phyloP scores from a whole-genome alignment of 2,888 invertebrate genomes.

The Acrocera orbiculus region DNA sequence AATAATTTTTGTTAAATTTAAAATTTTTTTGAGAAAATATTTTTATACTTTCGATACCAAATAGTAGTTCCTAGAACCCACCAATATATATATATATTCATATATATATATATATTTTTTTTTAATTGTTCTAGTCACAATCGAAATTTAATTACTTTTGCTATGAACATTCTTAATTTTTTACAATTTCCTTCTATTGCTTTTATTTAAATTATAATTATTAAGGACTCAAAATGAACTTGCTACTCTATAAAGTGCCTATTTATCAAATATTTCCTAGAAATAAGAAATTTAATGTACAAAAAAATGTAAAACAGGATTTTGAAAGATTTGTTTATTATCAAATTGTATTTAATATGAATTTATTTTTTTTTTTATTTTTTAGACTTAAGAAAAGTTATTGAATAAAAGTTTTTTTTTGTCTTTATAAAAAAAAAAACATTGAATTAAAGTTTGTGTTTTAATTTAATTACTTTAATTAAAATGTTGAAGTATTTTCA shows the following conservation, averaged over 20 bases:
- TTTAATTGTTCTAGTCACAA: not conserved
- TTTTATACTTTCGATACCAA: constrained; percentile 17
- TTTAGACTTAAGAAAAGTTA: not conserved
- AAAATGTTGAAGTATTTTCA: too few species aligned
- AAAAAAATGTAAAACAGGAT: not conserved
- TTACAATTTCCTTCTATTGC: not conserved
- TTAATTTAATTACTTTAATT: too few species aligned
- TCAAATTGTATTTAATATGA: too few species aligned
- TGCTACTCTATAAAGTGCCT: constrained; percentile 3
- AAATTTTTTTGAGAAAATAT: not conserved
- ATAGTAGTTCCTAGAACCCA: constrained; percentile 31
- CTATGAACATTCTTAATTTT: not conserved
- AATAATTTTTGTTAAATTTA: not conserved
- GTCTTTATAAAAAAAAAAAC: not conserved
- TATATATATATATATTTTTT: not conserved
- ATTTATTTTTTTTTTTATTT: not conserved
- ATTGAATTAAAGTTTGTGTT: not conserved
- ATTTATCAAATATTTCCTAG: not conserved
- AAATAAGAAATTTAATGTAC: not conserved
- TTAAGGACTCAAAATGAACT: too few species aligned
- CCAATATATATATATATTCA: not conserved
- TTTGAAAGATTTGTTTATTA: too few species aligned
- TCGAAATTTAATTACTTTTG: too few species aligned
- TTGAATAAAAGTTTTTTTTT: not conserved
- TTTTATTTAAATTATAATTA: too few species aligned